Percentiles rank a stretch among this genome's conserved stretches.
phyloP scores from a whole-genome alignment of 2,888 invertebrate species.

The Troides aeacus region DNA sequence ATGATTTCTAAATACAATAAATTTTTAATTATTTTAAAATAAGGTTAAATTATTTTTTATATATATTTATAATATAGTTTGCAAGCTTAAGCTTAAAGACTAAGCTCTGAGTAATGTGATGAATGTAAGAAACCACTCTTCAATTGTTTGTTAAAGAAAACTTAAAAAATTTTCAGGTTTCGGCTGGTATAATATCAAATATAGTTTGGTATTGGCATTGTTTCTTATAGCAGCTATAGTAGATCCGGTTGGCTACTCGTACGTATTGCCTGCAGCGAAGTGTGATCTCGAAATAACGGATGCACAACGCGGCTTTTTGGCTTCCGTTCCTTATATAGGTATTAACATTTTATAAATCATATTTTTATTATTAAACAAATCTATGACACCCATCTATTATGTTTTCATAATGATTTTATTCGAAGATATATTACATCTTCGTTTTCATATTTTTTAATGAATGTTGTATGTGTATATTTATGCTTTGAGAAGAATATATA shows the following conservation, averaged over 20 bases:
- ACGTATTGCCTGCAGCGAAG: slow-evolving; percentile 81
- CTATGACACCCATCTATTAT: no score
- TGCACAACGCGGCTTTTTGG: slow-evolving; percentile 78
- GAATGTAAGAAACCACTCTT: background rate
- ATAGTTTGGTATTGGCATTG: slow-evolving; percentile 53
- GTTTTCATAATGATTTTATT: no score
- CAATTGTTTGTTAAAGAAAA: background rate
- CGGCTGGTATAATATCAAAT: slow-evolving; percentile 65
- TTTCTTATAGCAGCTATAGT: slow-evolving; percentile 81
- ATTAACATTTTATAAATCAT: slow-evolving; percentile 21
- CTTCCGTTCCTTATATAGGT: slow-evolving; percentile 84
- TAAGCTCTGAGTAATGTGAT: no score
- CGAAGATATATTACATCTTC: no score
- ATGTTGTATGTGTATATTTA: no score
- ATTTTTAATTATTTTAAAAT: background rate
- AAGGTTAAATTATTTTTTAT: no score
- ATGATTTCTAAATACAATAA: no score
- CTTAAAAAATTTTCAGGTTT: slow-evolving; percentile 48
- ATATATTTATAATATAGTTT: no score
- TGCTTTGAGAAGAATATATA: no score
- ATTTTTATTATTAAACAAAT: background rate
- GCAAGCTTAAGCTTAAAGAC: no score
- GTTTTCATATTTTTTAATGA: no score
- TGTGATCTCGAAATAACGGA: slow-evolving; percentile 82
- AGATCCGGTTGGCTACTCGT: slow-evolving; percentile 82